Evolutionary conservation across 2,797 vertebrate genomes (phyloP).

Genomic region (Phyllotis vaccarum): DNA sequence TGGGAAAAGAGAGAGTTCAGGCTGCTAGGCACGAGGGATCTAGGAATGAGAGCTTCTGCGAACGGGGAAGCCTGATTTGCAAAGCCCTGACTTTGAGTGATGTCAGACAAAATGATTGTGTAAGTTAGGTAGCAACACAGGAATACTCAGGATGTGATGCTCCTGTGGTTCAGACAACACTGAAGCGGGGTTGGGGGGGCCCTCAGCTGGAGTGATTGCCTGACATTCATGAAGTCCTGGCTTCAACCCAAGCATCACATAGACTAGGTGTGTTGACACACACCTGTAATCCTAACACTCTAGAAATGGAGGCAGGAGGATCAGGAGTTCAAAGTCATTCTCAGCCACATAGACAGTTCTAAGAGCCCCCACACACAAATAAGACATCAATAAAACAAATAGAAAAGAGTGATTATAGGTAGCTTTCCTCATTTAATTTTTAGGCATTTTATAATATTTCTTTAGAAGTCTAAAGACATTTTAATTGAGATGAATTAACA

Average conservation of each 20-base stretch:
- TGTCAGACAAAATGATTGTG: neutral
- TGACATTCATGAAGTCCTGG: neutral
- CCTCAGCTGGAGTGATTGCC: neutral
- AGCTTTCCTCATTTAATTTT: neutral
- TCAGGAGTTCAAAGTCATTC: neutral
- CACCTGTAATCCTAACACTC: neutral
- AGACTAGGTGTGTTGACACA: neutral
- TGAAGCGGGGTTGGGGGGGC: too few relatives aligned
- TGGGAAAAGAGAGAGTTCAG: neutral
- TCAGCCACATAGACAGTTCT: neutral
- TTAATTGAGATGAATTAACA: neutral
- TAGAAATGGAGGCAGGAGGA: neutral
- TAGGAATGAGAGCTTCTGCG: neutral
- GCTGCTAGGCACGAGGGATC: neutral
- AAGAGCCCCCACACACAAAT: neutral
- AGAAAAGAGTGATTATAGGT: neutral
- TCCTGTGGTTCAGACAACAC: neutral
- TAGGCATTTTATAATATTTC: constrained; percentile 10
- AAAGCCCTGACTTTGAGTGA: neutral
- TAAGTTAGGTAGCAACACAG: neutral
- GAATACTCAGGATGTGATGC: neutral
- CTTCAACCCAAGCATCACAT: neutral
- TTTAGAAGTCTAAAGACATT: neutral
- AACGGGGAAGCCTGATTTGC: neutral
- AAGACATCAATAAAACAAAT: neutral